phyloP scores from a whole-genome alignment of 2,888 invertebrate species.

The Drosophila affinis region DNA sequence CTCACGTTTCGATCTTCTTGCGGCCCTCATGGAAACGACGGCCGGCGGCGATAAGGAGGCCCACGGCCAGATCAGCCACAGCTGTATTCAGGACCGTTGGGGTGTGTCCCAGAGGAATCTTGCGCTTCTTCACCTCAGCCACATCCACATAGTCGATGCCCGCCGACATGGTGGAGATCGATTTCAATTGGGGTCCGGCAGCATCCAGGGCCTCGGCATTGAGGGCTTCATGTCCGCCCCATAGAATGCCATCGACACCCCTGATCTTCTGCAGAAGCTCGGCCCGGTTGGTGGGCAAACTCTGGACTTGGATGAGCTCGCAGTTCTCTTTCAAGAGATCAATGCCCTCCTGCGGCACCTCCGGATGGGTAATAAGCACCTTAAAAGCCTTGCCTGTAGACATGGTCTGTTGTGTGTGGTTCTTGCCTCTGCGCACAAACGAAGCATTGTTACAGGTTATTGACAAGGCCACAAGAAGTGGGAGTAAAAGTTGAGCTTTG shows the following conservation, averaged over 20 bases:
- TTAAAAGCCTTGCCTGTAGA: constrained; percentile 81
- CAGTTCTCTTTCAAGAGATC: constrained; percentile 86
- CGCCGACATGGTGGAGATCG: constrained; percentile 92
- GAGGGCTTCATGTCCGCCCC: constrained; percentile 78
- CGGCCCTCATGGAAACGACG: constrained; percentile 91
- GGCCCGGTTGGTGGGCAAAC: constrained; percentile 72
- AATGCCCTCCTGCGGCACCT: constrained; percentile 87
- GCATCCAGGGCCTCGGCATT: constrained; percentile 81
- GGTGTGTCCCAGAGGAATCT: constrained; percentile 92
- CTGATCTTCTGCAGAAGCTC: constrained; percentile 81
- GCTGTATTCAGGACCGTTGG: constrained; percentile 90
- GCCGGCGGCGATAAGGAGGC: constrained; percentile 90
- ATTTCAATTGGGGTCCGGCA: constrained; percentile 87
- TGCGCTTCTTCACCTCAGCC: constrained; percentile 87
- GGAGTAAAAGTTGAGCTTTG: constrained; percentile 12
- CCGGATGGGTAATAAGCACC: constrained; percentile 89
- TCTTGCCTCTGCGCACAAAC: constrained; percentile 46
- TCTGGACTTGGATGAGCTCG: constrained; percentile 75
- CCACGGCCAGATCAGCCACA: constrained; percentile 92
- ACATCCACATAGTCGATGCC: constrained; percentile 94
- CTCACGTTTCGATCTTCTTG: constrained; percentile 85
- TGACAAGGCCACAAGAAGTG: constrained; percentile 30
- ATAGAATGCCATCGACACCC: constrained; percentile 82
- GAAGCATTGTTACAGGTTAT: constrained; percentile 49
- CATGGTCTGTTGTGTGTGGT: constrained; percentile 58